Conservation (phyloP, 2,113 vertebrate species). For the Heliornis fulica region DNA sequence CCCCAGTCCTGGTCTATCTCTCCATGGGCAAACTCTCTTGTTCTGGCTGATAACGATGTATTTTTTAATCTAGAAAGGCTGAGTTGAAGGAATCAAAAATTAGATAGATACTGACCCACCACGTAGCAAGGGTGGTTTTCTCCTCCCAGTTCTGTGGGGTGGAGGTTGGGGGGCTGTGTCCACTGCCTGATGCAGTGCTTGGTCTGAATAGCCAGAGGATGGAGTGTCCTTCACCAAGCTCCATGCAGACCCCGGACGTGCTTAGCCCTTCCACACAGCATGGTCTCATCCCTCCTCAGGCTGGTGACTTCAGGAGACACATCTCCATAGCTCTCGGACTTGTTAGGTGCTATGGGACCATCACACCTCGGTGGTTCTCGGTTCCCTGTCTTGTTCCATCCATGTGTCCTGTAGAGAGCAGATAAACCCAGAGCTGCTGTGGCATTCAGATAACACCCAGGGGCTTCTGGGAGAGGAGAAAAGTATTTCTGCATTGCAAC, state of each 20-base stretch:
- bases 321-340: not conserved
- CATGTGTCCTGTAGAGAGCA: not conserved
- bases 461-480: not conserved
- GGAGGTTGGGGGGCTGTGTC: not conserved
- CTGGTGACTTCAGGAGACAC: not conserved
- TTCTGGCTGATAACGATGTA: rapidly evolving
- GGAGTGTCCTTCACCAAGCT: not conserved
- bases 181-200: not conserved
- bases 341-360: not conserved
- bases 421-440: not conserved
- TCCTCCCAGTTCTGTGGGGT: not conserved
- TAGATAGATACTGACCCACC: not conserved
- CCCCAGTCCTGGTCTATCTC: not conserved
- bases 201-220: not conserved
- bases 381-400: rapidly evolving
- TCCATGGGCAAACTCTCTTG: no score
- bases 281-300: not conserved
- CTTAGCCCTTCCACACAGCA: not conserved
- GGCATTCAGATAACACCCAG: not conserved
- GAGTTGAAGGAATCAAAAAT: not conserved
- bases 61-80: not conserved
- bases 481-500: not conserved
- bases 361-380: not conserved
- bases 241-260: rapidly evolving
- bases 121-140: not conserved